Evolutionary conservation across 2,888 invertebrate species (phyloP), one percentile per base, ranked within the genome.

Genomic region (Stenolophus ochropezus): DNA sequence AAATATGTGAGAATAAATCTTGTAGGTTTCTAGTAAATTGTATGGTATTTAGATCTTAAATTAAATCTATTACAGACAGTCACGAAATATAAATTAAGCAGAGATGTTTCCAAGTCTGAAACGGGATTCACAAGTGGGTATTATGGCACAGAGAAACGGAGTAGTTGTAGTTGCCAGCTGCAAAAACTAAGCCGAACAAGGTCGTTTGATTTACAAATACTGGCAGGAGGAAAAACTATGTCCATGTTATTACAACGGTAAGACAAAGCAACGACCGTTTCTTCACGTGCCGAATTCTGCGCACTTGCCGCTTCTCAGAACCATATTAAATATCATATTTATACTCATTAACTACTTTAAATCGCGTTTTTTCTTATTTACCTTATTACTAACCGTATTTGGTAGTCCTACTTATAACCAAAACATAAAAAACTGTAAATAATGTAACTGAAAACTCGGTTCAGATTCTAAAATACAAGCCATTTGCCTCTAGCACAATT

Each of bases 1-100:
- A 80, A 80, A 80, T 80, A 80, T 80, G 80, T 80, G 80, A 73
- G 80, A 80, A 80, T 73, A 73, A 73, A 80, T 80, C 73, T 51
- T 73, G 8, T 25, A 27, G 65, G 61, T 51, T 73, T 51, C 56
- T 80, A 56, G 77, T 65, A 61, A 77, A 77, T 77, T 77, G 61
- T 77, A 80, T 73, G 73, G 73, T 56, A 80, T 80, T 80, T 73
- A 71, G 80, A 80, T 80, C 80, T 80, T 53, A 71, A 80, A 80
- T 80, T 80, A 80, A 80, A 80, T 73, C 71, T 69, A 80, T 80
- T 80, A 80, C 80, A 53, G 25, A 56, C 42, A 47, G 80, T 80
- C 80, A 80, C 80, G 80, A 80, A 21, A 69, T 80, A 56, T 73
- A 80, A 80, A 77, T 77, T 77, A 77, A 77, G 49, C 47, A 73